Evolutionary conservation across 2,888 invertebrate genomes (phyloP).

Genomic region (Nomada ruficornis): DNA sequence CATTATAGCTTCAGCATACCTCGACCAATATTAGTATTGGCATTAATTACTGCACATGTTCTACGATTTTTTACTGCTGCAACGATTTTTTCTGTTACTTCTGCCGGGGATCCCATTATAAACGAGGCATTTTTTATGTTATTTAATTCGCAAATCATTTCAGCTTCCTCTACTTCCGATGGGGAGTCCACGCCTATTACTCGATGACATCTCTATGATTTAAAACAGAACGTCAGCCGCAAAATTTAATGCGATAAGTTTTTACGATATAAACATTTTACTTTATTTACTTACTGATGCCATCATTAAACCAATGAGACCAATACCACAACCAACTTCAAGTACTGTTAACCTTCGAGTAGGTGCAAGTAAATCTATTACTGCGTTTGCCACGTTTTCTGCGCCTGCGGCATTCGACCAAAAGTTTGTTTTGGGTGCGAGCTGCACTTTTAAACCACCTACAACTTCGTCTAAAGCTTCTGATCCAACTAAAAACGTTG

Average conservation of each 20-base stretch:
- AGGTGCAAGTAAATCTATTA: constrained; percentile 77
- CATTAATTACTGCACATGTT: constrained; percentile 80
- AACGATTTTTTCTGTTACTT: constrained; percentile 76
- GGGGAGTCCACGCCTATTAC: constrained; percentile 81
- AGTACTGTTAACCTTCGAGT: constrained; percentile 76
- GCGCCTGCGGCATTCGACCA: constrained; percentile 81
- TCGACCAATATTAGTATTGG: constrained; percentile 80
- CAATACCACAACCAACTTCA: constrained; percentile 82
- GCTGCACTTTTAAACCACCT: constrained; percentile 79
- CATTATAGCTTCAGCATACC: constrained; percentile 69
- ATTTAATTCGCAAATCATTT: constrained; percentile 81
- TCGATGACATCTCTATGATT: constrained; percentile 79
- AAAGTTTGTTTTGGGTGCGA: constrained; percentile 82
- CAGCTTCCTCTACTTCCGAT: constrained; percentile 82
- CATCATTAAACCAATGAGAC: constrained; percentile 80
- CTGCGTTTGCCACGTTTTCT: constrained; percentile 78
- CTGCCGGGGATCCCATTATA: constrained; percentile 78
- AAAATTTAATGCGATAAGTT: not conserved
- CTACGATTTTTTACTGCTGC: constrained; percentile 73
- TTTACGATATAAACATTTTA: constrained; percentile 28
- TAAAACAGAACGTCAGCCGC: constrained; percentile 8
- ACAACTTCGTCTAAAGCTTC: constrained; percentile 82
- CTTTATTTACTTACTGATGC: constrained; percentile 77
- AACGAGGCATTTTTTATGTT: constrained; percentile 81
- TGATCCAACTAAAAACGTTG: constrained; percentile 80